phyloP scores from a whole-genome alignment of 2,113 vertebrate species.

The Phrynosoma platyrhinos region DNA sequence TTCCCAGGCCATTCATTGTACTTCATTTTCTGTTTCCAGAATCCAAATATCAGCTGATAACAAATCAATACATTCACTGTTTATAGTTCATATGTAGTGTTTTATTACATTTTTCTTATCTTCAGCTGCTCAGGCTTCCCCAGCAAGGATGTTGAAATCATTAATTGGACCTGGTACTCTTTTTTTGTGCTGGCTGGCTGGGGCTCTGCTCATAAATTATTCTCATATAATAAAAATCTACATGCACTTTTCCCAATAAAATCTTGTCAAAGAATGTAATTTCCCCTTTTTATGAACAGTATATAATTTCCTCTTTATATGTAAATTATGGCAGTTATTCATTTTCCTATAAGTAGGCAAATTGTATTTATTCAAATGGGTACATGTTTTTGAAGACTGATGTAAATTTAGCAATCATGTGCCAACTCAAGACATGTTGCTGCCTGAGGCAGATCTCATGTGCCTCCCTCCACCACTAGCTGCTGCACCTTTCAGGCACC shows the following conservation, averaged over 20 bases:
- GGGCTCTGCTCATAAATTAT: background rate
- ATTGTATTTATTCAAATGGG: background rate
- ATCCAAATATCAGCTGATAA: constrained; percentile 8
- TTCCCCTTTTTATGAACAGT: background rate
- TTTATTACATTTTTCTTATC: background rate
- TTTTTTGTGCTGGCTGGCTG: background rate
- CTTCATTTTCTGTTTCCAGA: background rate
- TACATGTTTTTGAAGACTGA: background rate
- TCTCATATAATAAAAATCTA: background rate
- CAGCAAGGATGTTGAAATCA: constrained; percentile 25
- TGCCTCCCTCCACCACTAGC: background rate
- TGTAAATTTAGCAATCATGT: background rate
- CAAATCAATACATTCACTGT: background rate
- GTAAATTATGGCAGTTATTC: constrained; percentile 1
- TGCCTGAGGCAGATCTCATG: background rate
- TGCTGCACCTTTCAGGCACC: background rate
- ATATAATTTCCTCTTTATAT: constrained; percentile 26
- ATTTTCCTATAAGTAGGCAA: background rate
- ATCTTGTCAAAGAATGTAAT: background rate
- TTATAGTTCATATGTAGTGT: constrained; percentile 8
- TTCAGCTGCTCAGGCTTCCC: constrained; percentile 30
- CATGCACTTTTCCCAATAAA: background rate
- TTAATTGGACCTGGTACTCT: background rate
- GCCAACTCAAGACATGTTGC: background rate
- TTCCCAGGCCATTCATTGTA: background rate